These are phyloP conservation scores for Alligator mississippiensis DNA, from an alignment of 2,113 vertebrate genomes.

Conservation along the genomic window DNA sequence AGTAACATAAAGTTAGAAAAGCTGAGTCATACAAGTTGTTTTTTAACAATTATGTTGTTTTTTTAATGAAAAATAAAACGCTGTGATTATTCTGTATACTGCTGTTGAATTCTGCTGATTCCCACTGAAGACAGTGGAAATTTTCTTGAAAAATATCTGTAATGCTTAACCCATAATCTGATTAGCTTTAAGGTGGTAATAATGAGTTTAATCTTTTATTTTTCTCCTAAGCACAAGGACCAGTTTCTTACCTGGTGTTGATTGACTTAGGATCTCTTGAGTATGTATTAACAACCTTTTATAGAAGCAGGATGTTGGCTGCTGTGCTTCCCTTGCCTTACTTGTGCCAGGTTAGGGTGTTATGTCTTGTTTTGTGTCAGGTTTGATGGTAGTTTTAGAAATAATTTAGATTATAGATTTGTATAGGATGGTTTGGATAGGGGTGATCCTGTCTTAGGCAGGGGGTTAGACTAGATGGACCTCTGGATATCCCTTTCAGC, in stretches of 20 bases:
- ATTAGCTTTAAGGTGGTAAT: neutral
- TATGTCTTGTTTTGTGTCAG: too few relatives aligned
- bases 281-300: too few relatives aligned
- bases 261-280: neutral
- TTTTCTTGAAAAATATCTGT: conserved; percentile 11
- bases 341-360: too few relatives aligned
- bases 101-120: neutral
- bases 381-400: too few relatives aligned
- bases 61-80: conserved; percentile 15
- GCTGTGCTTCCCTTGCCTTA: too few relatives aligned
- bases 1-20: conserved; percentile 9
- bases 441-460: too few relatives aligned
- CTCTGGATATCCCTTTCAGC: too few relatives aligned
- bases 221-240: conserved; percentile 29
- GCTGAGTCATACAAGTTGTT: conserved; percentile 20
- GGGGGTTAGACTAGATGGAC: too few relatives aligned
- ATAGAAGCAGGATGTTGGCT: too few relatives aligned
- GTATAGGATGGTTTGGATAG: too few relatives aligned
- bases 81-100: neutral
- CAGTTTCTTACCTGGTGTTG: conserved; percentile 22
- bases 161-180: conserved; percentile 35
- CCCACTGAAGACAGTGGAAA: neutral
- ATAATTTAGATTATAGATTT: too few relatives aligned
- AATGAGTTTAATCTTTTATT: neutral
- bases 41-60: neutral